Evolutionary conservation across 2,113 vertebrate species (phyloP), one percentile per base, ranked within the genome.

Genomic region (Rhabdornis inornatus): DNA sequence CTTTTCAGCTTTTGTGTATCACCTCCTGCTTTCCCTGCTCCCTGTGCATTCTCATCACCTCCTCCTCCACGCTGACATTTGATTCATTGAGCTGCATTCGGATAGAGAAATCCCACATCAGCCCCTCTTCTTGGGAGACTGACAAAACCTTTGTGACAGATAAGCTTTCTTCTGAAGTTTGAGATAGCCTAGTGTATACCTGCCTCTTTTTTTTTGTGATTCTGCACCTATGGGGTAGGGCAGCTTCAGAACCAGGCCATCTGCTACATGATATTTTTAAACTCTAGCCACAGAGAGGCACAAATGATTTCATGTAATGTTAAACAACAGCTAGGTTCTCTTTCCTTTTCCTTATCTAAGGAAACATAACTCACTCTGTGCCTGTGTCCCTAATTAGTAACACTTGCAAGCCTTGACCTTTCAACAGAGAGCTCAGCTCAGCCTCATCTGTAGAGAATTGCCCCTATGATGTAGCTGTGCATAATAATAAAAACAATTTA

Each of bases 401-500:
- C 66, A 85, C 89, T 95, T 85, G 93, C 21, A 89, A 94, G 89
- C 66, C 78, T 87, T 95, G 89, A 93, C 92, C 95, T 93, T 95
- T 95, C 59, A 35, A 7, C 76, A 55, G 71, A 79, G 74, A 90
- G 47, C 70, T 90, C 10, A 0, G 42, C 82, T 87, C 61, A 70
- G 85, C 66, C 78, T 88, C 55, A 2, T 93, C 90, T 92, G 2
- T 28, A 42, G 59, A 72, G 91, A 92, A 79, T 79, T 92, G 59
- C 37, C 63, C 65, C 74, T 37, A 53, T 95, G 85, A 80, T 91
- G 83, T 93, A 83, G 75, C 76, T 83, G 57, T 76, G 87, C 93
- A 85, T 92, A 94, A 92, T 61, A 94, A 93, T 81, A 97, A 95
- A 96, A 96, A 81, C 89, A 91, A 92, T 92, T 92, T 70, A 59